These are phyloP conservation scores for Himalopsyche japonica DNA, from an alignment of 2,888 invertebrate species.

Conservation along the genomic window DNA sequence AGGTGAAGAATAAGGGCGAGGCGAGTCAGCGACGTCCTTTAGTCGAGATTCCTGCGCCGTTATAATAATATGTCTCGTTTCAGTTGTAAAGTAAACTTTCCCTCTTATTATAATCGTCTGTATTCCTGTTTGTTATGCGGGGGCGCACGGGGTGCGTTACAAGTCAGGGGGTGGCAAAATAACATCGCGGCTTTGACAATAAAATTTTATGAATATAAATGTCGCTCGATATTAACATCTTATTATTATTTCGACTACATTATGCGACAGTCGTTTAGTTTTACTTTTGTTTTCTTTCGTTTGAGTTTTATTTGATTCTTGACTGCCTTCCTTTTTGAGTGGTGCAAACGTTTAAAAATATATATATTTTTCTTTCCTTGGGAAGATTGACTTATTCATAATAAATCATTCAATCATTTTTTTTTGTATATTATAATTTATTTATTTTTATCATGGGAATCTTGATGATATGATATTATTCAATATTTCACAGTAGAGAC, in stretches of 20 bases:
- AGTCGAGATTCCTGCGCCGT: not conserved
- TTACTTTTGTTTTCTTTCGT: not conserved
- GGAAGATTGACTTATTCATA: too few relatives aligned
- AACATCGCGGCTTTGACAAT: not conserved
- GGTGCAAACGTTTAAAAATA: too few relatives aligned
- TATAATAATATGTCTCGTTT: slow-evolving; percentile 1
- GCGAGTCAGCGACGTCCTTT: not conserved
- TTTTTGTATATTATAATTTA: too few relatives aligned
- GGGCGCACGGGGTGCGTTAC: not conserved
- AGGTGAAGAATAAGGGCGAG: not conserved
- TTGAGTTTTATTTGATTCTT: not conserved
- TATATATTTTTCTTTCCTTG: too few relatives aligned
- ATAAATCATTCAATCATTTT: too few relatives aligned
- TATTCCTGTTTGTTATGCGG: not conserved
- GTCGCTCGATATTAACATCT: not conserved
- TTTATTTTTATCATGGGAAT: too few relatives aligned
- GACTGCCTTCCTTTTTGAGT: not conserved
- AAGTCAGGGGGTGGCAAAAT: not conserved
- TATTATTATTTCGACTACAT: slow-evolving; percentile 1
- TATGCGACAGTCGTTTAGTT: not conserved
- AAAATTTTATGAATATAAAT: slow-evolving; percentile 1
- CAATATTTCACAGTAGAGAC: too few relatives aligned
- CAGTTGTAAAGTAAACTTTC: slow-evolving; percentile 1
- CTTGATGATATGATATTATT: too few relatives aligned
- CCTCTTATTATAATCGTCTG: not conserved